phyloP scores from a whole-genome alignment of 2,888 invertebrate genomes.

The Zaprionus bogoriensis region DNA sequence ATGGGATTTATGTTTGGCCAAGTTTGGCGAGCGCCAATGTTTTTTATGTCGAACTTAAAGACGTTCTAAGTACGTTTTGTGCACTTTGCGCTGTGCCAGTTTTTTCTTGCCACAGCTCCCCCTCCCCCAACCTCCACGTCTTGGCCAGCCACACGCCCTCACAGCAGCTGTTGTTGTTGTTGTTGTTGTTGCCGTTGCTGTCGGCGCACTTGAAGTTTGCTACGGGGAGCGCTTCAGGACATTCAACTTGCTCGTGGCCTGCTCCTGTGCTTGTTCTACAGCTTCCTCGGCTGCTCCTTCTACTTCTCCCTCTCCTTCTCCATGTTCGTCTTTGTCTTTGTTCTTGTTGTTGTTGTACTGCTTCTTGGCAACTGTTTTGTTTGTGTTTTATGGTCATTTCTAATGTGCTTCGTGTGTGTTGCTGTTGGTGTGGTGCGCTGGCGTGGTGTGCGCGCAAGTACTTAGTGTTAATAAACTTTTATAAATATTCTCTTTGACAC shows the following conservation, averaged over 20 bases:
- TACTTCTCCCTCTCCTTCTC: too few species aligned
- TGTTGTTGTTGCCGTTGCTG: constrained; percentile 28
- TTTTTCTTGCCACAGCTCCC: constrained; percentile 18
- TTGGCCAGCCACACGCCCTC: not conserved
- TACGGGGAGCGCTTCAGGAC: constrained; percentile 57
- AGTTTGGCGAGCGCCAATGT: constrained; percentile 64
- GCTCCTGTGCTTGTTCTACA: constrained; percentile 4
- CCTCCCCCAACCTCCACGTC: not conserved
- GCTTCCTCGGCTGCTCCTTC: too few species aligned
- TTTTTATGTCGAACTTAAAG: constrained; percentile 75
- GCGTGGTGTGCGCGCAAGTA: constrained; percentile 51
- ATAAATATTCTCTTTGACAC: constrained; percentile 79
- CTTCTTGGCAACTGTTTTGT: constrained; percentile 73
- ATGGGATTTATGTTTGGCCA: constrained; percentile 73
- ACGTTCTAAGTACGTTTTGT: constrained; percentile 70
- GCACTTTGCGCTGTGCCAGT: constrained; percentile 60
- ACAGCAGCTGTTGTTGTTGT: constrained; percentile 13
- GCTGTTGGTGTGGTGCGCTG: constrained; percentile 7
- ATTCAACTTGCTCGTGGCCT: constrained; percentile 62
- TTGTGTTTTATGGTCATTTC: constrained; percentile 76
- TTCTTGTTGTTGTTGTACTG: constrained; percentile 24
- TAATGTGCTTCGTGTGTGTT: constrained; percentile 45
- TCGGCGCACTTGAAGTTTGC: constrained; percentile 65
- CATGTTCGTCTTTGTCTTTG: constrained; percentile 28
- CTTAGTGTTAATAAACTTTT: constrained; percentile 78